These are phyloP conservation scores for Eurois occulta DNA, from an alignment of 2,888 invertebrate species.

Conservation along the genomic window DNA sequence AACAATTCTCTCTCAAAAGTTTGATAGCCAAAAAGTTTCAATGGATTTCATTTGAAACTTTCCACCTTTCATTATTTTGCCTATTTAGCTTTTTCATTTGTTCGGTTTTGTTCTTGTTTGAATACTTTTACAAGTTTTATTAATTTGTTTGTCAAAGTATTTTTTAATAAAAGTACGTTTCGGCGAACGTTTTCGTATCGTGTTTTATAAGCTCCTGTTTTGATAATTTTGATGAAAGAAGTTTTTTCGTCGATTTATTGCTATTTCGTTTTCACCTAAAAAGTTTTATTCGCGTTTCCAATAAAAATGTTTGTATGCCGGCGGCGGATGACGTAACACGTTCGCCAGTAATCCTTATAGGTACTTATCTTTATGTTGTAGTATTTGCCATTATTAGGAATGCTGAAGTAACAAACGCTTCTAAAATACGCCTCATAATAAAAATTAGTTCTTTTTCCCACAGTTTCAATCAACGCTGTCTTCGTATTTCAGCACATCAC, in stretches of 20 bases:
- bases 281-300: constrained; percentile 47
- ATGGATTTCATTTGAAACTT: constrained; percentile 84
- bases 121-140: constrained; percentile 79
- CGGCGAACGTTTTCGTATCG: constrained; percentile 36
- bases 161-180: constrained; percentile 48
- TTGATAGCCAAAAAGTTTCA: constrained; percentile 81
- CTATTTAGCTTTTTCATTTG: constrained; percentile 81
- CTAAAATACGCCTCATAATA: not conserved
- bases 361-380: constrained; percentile 8
- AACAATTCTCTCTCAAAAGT: constrained; percentile 71
- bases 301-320: constrained; percentile 44
- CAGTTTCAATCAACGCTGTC: not conserved
- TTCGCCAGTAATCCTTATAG: constrained; percentile 8
- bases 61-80: constrained; percentile 81
- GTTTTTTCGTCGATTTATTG: constrained; percentile 54
- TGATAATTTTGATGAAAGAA: constrained; percentile 65
- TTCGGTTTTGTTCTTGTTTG: constrained; percentile 75
- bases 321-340: constrained; percentile 24
- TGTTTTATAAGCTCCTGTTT: constrained; percentile 58
- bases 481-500: not conserved
- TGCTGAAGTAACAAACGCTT: not conserved
- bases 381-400: not conserved
- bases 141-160: constrained; percentile 73
- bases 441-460: not conserved
- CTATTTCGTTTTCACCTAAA: constrained; percentile 47